phyloP scores from a whole-genome alignment of 2,797 vertebrate species.

The Malacoctenus gilli region DNA sequence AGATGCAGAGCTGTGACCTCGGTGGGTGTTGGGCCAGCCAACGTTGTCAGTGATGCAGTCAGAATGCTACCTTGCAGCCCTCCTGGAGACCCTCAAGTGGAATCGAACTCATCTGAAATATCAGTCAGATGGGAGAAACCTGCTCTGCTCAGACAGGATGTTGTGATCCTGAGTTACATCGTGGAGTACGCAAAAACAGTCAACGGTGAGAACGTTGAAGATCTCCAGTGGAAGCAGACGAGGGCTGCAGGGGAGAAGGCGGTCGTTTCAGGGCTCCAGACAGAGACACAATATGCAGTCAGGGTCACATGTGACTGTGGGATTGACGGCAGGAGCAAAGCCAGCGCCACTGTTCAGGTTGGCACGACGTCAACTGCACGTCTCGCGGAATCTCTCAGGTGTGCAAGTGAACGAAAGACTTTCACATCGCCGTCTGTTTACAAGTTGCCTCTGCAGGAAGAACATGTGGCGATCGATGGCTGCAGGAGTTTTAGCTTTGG shows the following conservation, averaged over 20 bases:
- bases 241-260: background rate
- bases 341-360: conserved; percentile 11
- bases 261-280: conserved; percentile 36
- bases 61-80: conserved; percentile 47
- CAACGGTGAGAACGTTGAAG: background rate
- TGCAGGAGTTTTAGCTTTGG: background rate
- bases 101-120: conserved; percentile 21
- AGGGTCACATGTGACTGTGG: conserved; percentile 60
- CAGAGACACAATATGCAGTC: conserved; percentile 35
- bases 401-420: conserved; percentile 3
- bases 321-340: conserved; percentile 38
- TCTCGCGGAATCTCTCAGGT: conserved; percentile 22
- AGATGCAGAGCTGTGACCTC: conserved; percentile 56
- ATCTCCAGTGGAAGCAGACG: conserved; percentile 31
- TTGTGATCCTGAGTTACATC: conserved; percentile 26
- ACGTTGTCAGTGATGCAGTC: conserved; percentile 11
- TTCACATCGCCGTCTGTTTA: too few species aligned
- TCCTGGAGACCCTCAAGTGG: conserved; percentile 30
- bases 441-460: conserved; percentile 25
- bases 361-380: conserved; percentile 14
- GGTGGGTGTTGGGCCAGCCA: conserved; percentile 40
- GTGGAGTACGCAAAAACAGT: conserved; percentile 28
- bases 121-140: conserved; percentile 48
- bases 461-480: conserved; percentile 17
- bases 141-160: conserved; percentile 32